phyloP scores from a whole-genome alignment of 2,797 vertebrate genomes.

The Molossus alvarezi region DNA sequence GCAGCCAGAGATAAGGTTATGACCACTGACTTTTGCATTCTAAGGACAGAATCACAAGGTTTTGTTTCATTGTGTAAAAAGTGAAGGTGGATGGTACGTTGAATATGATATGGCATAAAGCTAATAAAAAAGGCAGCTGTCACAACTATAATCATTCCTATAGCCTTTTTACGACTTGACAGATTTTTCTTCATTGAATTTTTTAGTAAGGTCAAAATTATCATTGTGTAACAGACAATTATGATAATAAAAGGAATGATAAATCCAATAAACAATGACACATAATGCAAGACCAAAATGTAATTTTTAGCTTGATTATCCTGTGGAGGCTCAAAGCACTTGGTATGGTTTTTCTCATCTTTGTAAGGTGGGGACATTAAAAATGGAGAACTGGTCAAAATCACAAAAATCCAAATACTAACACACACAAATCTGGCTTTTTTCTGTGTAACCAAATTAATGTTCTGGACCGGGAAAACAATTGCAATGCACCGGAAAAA shows the following conservation, averaged over 20 bases:
- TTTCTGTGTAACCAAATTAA: slow-evolving; percentile 91
- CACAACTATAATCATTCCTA: slow-evolving; percentile 96
- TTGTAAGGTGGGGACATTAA: slow-evolving; percentile 89
- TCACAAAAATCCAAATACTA: slow-evolving; percentile 95
- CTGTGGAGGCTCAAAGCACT: slow-evolving; percentile 96
- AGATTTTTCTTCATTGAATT: slow-evolving; percentile 91
- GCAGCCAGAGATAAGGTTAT: slow-evolving; percentile 96
- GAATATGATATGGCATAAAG: slow-evolving; percentile 97
- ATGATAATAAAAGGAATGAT: slow-evolving; percentile 95
- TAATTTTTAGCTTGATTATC: slow-evolving; percentile 83
- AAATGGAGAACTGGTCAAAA: slow-evolving; percentile 93
- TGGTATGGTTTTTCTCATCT: slow-evolving; percentile 92
- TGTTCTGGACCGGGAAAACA: slow-evolving; percentile 95
- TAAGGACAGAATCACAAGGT: slow-evolving; percentile 88
- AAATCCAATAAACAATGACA: slow-evolving; percentile 94
- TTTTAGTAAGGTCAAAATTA: slow-evolving; percentile 92
- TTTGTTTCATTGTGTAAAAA: slow-evolving; percentile 81
- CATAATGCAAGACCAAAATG: slow-evolving; percentile 91
- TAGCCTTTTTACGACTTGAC: slow-evolving; percentile 90
- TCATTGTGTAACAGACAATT: slow-evolving; percentile 95
- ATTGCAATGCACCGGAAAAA: slow-evolving; percentile 97
- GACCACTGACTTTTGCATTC: slow-evolving; percentile 96
- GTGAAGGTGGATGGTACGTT: slow-evolving; percentile 94
- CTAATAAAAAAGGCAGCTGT: slow-evolving; percentile 95
- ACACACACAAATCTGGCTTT: slow-evolving; percentile 92